Base-by-base conservation (phyloP, 92 coral and sea anemone genomes). In the Palythoa heliodiscus region DNA sequence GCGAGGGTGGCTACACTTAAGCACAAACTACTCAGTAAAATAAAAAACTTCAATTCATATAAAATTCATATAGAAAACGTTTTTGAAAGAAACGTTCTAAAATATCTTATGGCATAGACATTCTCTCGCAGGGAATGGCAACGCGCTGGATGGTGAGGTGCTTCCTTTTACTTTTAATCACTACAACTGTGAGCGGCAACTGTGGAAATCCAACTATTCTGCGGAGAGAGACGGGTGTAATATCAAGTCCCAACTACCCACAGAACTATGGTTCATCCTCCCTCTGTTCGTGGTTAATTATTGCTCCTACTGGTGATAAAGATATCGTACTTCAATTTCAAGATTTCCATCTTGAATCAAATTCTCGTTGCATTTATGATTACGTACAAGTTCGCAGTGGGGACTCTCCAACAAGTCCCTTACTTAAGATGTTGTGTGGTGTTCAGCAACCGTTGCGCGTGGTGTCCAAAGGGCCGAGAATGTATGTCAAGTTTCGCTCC, bases 181-280 rank as follows among this genome's bases (percentile, higher is more conserved):
- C 50, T 5, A 5, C 50, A 43, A 43, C 50, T 43, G 50, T 43
- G 7, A 43, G 50, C 50, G 50, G 9, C 50, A 43, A 43, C 50
- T 43, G 50, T 43, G 50, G 50, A 5, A 43, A 43, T 43, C 50
- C 50, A 43, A 43, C 5, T 43, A 43, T 8, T 43, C 50, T 43
- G 50, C 50, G 50, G 50, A 43, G 4, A 43, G 50, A 43, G 50
- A 71, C 61, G 0, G 78, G 78, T 19, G 78, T 74, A 0, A 50
- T 74, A 74, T 11, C 20, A 47, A 74, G 78, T 48, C 78, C 78
- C n/a, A 74, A 74, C 58, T 74, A 74, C 37, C 78, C 78, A n/a
- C 3, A 10, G 0, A 74, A 74, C 17, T 74, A 74, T 50, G 61
- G 1, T 48, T 8, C 60, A 2, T n/a, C 19, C 17, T 20, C 38